Base-by-base conservation (phyloP, 2,797 vertebrate species). In the Falco peregrinus region DNA sequence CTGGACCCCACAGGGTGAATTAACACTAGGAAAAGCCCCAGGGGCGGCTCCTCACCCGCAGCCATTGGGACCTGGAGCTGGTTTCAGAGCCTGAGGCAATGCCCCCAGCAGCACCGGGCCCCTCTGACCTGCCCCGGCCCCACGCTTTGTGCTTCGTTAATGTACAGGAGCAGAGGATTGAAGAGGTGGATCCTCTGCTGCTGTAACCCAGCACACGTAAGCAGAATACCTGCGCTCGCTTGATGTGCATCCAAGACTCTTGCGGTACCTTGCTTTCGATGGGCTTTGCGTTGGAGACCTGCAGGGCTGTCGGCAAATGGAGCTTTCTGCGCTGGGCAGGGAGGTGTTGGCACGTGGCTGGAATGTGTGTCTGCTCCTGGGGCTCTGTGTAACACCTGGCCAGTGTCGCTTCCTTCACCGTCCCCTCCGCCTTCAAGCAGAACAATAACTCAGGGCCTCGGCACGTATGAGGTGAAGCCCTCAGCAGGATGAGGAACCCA, bases 131-230 rank as follows among this genome's bases (percentile, higher is more conserved):
- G 28, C 73, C 18, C 35, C 9, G 2, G 24, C 25, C 53, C 48
- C 20, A 2, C 4, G 0, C 28, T 22, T 11, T 3, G n/a, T 13
- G 41, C 22, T 51, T 37, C 6, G 1, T 29, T 8, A 26, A 22
- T 0, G 5, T 7, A 0, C 1, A 1, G 10, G 35, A 61, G 26
- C 2, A 3, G 57, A 24, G 3, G 4, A 21, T 17, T 10, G 7
- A 39, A 33, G 71, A 24, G 68, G 22, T 63, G 37, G 18, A 1
- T 25, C 17, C 26, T 65, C 57, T 9, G 37, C 50, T 43, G 48
- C 3, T 15, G 16, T 28, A 22, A 60, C 26, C 8, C 2, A 3
- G 24, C 17, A 1, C 1, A 13, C 13, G 8, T 35, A 13, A n/a
- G 18, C 6, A 3, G 6, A 19, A 4, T 26, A 10, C 3, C 37